Conservation (phyloP, 2,113 vertebrate genomes). For the Tychaedon coryphoeus region DNA sequence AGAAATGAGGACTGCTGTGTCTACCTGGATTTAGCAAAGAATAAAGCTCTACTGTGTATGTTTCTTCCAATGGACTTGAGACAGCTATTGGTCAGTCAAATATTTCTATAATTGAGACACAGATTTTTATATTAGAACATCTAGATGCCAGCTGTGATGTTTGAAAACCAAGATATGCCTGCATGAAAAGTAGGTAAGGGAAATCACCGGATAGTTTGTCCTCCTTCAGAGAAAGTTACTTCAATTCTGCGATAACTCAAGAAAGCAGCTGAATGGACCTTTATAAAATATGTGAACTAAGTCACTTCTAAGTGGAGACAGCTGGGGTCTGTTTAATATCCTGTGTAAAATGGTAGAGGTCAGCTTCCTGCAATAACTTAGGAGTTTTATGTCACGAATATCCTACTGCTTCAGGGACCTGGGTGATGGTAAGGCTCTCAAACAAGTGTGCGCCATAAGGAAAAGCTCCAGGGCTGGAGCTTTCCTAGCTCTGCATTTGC, state of each 20-base stretch:
- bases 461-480: not conserved
- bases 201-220: not conserved
- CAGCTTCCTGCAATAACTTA: constrained; percentile 50
- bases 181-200: not conserved
- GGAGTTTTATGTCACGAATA: not conserved
- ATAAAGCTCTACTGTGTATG: not conserved
- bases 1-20: not conserved
- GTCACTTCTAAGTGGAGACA: constrained; percentile 55
- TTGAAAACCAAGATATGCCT: not conserved
- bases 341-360: constrained; percentile 51
- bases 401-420: not conserved
- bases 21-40: not conserved
- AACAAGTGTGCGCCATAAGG: accelerated
- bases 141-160: not conserved
- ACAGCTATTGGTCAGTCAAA: not conserved
- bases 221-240: not conserved
- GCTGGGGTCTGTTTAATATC: constrained; percentile 55
- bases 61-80: not conserved
- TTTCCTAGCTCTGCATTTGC: not conserved
- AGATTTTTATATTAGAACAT: not conserved
- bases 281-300: constrained; percentile 28
- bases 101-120: not conserved
- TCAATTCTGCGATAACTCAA: not conserved
- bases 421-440: not conserved
- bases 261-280: not conserved